A percentile compares a stretch with the other conserved stretches of the same genome.
phyloP scores from a whole-genome alignment of 2,888 invertebrate genomes.

The Alcis repandata region DNA sequence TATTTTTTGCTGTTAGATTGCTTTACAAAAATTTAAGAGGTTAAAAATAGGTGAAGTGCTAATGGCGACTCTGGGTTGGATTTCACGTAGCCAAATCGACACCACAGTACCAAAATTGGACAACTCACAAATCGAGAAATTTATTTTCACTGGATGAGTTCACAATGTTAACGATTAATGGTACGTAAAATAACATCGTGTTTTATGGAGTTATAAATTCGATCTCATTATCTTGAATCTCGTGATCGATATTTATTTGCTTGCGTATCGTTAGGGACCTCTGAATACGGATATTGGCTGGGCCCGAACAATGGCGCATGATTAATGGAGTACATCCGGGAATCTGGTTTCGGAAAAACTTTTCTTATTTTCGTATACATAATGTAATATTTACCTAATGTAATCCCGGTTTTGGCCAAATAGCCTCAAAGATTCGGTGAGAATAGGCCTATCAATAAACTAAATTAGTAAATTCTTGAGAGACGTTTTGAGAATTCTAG shows the following conservation, averaged over 20 bases:
- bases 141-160: background rate
- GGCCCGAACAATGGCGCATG: slow-evolving; percentile 46
- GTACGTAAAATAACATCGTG: slow-evolving; percentile 6
- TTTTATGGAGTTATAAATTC: slow-evolving; percentile 32
- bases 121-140: background rate
- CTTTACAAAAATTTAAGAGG: background rate
- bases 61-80: background rate
- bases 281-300: slow-evolving; percentile 39
- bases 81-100: background rate
- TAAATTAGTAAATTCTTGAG: background rate
- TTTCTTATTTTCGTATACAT: slow-evolving; percentile 34
- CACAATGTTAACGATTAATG: background rate
- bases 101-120: background rate
- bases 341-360: slow-evolving; percentile 36
- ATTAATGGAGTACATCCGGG: slow-evolving; percentile 44
- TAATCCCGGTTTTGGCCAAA: slow-evolving; percentile 21
- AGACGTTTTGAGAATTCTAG: too few relatives aligned
- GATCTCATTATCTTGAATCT: slow-evolving; percentile 45
- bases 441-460: slow-evolving; percentile 16
- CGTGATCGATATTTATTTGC: slow-evolving; percentile 39
- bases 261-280: slow-evolving; percentile 34
- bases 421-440: slow-evolving; percentile 6
- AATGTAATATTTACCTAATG: slow-evolving; percentile 28
- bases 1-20: background rate
- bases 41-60: background rate